Conservation (phyloP, 30 jellyfish, hydroid and myxozoan species). For the Euphysa ruthae region DNA sequence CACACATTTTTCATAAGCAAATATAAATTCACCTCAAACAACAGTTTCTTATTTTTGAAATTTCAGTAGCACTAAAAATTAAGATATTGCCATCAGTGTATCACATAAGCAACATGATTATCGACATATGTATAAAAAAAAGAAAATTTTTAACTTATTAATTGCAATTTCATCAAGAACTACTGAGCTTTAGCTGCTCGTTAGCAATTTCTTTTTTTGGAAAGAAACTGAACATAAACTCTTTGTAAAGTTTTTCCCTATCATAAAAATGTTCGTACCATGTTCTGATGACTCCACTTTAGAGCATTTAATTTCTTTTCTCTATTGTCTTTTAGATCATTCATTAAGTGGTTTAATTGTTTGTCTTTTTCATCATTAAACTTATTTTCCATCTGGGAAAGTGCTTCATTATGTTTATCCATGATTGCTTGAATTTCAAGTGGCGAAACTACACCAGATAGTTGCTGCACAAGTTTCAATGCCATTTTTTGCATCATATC, state of each 20-base stretch:
- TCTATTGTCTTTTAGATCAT: slow-evolving; percentile 57
- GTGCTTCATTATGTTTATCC: slow-evolving; percentile 45
- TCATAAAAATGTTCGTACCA: slow-evolving; percentile 38
- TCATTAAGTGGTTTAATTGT: slow-evolving; percentile 51
- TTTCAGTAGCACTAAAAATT: too few relatives aligned
- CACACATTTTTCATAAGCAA: too few relatives aligned
- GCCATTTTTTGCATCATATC: slow-evolving; percentile 57
- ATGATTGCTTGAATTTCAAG: slow-evolving; percentile 58
- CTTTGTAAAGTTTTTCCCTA: too few relatives aligned
- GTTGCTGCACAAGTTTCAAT: slow-evolving; percentile 53
- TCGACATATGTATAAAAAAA: too few relatives aligned
- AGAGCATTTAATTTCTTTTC: slow-evolving; percentile 51
- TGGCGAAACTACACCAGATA: slow-evolving; percentile 60
- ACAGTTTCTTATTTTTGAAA: too few relatives aligned
- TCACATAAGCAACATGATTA: too few relatives aligned
- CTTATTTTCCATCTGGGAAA: slow-evolving; percentile 39
- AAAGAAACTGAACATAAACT: background rate
- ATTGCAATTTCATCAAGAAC: too few relatives aligned
- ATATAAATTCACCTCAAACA: too few relatives aligned
- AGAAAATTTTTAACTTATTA: too few relatives aligned
- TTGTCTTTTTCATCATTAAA: slow-evolving; percentile 41
- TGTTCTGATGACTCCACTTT: slow-evolving; percentile 48
- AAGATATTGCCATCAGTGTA: too few relatives aligned
- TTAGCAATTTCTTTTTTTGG: background rate
- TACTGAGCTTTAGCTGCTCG: too few relatives aligned